Evolutionary conservation across 1,140 invertebrate genomes (phyloP).

Genomic region (Pseudomyrmex gracilis): DNA sequence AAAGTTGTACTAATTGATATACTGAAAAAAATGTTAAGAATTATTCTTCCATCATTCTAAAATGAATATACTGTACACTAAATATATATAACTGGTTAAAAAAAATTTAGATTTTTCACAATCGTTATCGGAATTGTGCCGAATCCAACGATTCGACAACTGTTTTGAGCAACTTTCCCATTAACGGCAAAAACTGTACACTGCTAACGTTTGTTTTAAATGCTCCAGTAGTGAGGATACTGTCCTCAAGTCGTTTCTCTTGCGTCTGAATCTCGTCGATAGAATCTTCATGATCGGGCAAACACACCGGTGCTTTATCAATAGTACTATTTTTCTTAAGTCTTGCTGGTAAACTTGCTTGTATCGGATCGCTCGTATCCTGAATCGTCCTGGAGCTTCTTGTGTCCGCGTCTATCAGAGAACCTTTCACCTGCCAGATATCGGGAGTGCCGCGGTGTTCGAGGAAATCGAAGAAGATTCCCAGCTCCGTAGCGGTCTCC

Average conservation of each 20-base stretch:
- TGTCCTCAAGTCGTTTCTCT: constrained; percentile 64
- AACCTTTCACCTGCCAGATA: constrained; percentile 70
- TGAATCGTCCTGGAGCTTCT: constrained; percentile 72
- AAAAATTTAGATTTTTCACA: neutral
- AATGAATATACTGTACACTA: constrained; percentile 8
- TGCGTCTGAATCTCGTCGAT: constrained; percentile 1
- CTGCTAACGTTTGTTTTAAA: constrained; percentile 73
- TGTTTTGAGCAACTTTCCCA: constrained; percentile 82
- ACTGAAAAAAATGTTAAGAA: too few species aligned
- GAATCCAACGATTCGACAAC: constrained; percentile 83
- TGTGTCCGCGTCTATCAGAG: constrained; percentile 77
- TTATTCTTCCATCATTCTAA: too few species aligned
- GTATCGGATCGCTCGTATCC: constrained; percentile 56
- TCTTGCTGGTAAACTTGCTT: constrained; percentile 75
- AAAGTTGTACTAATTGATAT: too few species aligned
- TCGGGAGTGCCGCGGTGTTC: constrained; percentile 76
- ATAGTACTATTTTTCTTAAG: constrained; percentile 74
- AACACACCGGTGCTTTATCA: constrained; percentile 68
- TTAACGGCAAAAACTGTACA: constrained; percentile 78
- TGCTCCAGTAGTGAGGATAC: constrained; percentile 80
- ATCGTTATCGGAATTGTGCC: constrained; percentile 78
- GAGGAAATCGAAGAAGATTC: constrained; percentile 83
- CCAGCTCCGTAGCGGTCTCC: constrained; percentile 83
- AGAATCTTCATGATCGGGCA: constrained; percentile 54
- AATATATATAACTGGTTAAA: neutral